These are phyloP conservation scores for Melanostoma scalare DNA, from an alignment of 2,888 invertebrate genomes.

Conservation along the genomic window DNA sequence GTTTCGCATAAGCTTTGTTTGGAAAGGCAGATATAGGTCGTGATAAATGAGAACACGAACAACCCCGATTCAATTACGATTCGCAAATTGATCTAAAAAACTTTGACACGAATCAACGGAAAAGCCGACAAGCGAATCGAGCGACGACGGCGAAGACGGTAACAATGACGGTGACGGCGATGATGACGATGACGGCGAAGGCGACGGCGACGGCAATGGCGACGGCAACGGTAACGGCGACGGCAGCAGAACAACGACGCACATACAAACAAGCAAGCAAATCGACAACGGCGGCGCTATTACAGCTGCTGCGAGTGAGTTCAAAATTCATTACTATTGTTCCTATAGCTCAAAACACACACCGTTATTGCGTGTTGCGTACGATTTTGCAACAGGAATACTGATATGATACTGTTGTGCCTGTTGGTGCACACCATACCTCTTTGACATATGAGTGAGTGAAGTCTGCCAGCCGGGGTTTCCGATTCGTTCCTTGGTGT, in stretches of 20 bases:
- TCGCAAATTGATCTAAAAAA: no score
- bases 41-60: background rate
- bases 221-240: conserved; percentile 8
- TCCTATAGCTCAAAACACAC: background rate
- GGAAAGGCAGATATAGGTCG: background rate
- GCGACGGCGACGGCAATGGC: conserved; percentile 13
- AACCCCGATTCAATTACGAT: background rate
- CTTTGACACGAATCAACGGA: background rate
- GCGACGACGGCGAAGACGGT: background rate
- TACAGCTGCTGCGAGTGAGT: conserved; percentile 1
- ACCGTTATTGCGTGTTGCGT: conserved; percentile 66
- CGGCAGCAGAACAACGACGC: conserved; percentile 9
- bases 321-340: conserved; percentile 24
- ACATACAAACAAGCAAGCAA: no score
- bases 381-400: conserved; percentile 63
- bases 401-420: conserved; percentile 62
- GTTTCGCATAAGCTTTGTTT: no score
- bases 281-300: background rate
- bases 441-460: conserved; percentile 59
- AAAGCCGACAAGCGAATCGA: background rate
- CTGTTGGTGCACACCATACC: conserved; percentile 45
- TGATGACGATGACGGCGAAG: conserved; percentile 28
- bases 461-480: conserved; percentile 32
- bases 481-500: background rate
- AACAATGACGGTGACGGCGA: background rate